Evolutionary conservation across 2,888 invertebrate species (phyloP), one percentile per base, ranked within the genome.

Genomic region (Oxystoma pomonae): DNA sequence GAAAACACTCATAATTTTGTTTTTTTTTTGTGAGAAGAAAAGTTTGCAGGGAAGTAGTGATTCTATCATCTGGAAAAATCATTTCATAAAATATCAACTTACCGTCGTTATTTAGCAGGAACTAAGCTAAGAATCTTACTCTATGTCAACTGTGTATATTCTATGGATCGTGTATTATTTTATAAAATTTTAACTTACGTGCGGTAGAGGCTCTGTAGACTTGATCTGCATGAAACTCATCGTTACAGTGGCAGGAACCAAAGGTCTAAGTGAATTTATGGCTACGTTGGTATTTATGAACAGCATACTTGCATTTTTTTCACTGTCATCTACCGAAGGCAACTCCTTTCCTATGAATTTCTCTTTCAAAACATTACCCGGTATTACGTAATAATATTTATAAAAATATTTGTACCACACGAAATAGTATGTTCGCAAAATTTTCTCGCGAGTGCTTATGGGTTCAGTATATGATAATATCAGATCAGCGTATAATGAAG

Each of bases 361-460:
- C 52, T 65, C 71, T 1, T 71, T 72, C n/a, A 76, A 60, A 58
- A 66, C 50, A 64, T 77, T 72, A 60, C 70, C 63, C 57, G 63
- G 62, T 1, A 71, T 72, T 50, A 70, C 57, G 2, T 72, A 66
- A 1, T 64, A 60, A 55, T 69, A 72, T 3, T 68, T 58, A 18
- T 70, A 68, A 59, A 68, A 70, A 19, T 66, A 67, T 58, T 72
- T 67, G 5, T 64, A 59, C 68, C 71, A 72, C 12, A 75, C 16
- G 17, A 69, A 67, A 60, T 72, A 73, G 16, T 68, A 58, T 0
- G 67, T 67, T 57, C 72, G 73, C 52, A 64, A 64, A 7, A 74
- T 58, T 57, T 76, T 66, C 62, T 81, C 76, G 35, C 81, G 81
- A 49, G 80, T 72, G 17, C 75, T 81, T 63, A 83, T 69, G 5